Evolutionary conservation across 2,888 invertebrate genomes (phyloP).

Genomic region (Meganola albula): DNA sequence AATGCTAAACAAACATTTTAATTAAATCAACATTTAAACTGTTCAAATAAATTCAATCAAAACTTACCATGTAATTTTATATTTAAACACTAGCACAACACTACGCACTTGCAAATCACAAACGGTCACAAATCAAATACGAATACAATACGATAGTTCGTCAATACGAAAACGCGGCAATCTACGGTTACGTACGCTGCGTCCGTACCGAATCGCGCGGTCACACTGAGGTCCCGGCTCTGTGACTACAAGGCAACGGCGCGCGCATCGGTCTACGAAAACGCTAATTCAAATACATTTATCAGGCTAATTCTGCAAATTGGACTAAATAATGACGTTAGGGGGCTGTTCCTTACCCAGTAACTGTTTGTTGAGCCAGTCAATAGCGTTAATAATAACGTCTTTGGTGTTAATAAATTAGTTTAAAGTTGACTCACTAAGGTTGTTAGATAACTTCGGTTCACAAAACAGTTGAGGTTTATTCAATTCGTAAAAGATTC

Average conservation of each 20-base stretch:
- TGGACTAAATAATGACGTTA: constrained; percentile 72
- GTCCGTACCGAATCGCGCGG: constrained; percentile 34
- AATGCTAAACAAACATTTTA: neutral
- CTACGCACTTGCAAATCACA: constrained; percentile 25
- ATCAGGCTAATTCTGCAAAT: constrained; percentile 72
- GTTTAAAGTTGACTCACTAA: constrained; percentile 48
- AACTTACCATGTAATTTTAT: constrained; percentile 21
- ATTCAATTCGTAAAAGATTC: constrained; percentile 35
- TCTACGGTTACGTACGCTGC: constrained; percentile 33
- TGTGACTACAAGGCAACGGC: constrained; percentile 51
- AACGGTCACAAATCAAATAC: constrained; percentile 26
- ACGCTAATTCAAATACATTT: constrained; percentile 73
- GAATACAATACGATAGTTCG: constrained; percentile 22
- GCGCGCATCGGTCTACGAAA: constrained; percentile 67
- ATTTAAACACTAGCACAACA: constrained; percentile 27
- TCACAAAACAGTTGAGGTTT: no score
- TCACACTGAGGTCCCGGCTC: constrained; percentile 48
- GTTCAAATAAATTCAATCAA: neutral
- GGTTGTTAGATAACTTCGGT: constrained; percentile 36
- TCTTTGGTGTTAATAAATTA: constrained; percentile 55
- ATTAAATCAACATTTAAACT: neutral
- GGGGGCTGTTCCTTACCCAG: constrained; percentile 43
- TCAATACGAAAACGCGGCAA: constrained; percentile 19
- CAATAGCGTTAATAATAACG: constrained; percentile 52
- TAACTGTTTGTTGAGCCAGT: constrained; percentile 49